phyloP scores from a whole-genome alignment of 2,888 invertebrate genomes.

The Cephus rjabovi region DNA sequence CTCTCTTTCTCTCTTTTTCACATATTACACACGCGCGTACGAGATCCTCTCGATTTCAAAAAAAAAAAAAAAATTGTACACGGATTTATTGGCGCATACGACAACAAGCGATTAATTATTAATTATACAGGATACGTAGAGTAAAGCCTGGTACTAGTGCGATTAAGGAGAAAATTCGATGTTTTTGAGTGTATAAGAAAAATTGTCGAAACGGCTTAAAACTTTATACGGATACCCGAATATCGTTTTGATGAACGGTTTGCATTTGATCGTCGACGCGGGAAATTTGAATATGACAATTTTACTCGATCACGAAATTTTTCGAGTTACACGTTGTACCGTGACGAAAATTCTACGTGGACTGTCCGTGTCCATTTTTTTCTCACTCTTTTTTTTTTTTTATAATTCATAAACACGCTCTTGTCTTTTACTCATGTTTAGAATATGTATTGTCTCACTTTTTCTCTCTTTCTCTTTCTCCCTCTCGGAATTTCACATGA shows the following conservation, averaged over 20 bases:
- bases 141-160: background rate
- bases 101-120: too few species aligned
- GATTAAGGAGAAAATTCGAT: background rate
- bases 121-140: too few species aligned
- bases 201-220: background rate
- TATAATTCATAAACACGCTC: too few species aligned
- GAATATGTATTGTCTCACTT: too few species aligned
- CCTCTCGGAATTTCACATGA: conserved; percentile 13
- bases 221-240: too few species aligned
- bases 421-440: too few species aligned
- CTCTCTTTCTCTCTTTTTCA: conserved; percentile 7
- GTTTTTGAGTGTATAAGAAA: conserved; percentile 21
- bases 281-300: too few species aligned
- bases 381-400: background rate
- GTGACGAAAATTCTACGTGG: background rate
- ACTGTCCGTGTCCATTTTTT: background rate
- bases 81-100: too few species aligned
- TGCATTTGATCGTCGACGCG: too few species aligned
- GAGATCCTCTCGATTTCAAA: conserved; percentile 23
- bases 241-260: too few species aligned
- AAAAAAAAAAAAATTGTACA: too few species aligned
- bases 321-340: background rate
- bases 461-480: background rate
- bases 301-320: background rate
- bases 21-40: conserved; percentile 19